phyloP scores from a whole-genome alignment of 2,888 invertebrate genomes.

The Drosophila pegasa region DNA sequence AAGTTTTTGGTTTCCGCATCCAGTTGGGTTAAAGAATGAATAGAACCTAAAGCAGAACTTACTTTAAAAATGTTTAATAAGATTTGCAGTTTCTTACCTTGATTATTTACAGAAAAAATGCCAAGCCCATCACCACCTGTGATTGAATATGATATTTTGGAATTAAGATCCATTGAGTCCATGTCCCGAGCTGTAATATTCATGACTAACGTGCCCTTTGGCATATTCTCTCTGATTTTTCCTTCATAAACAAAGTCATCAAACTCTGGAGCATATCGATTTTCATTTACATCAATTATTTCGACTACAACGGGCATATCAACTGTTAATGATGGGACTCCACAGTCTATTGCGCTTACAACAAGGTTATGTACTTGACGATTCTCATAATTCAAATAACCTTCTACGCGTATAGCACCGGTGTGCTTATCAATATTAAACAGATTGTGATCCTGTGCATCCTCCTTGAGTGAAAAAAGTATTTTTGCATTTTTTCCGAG shows the following conservation, averaged over 20 bases:
- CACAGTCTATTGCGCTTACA: slow-evolving; percentile 93
- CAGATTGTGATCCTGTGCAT: slow-evolving; percentile 60
- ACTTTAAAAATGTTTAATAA: background rate
- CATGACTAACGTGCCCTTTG: slow-evolving; percentile 91
- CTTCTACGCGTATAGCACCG: slow-evolving; percentile 93
- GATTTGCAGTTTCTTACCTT: slow-evolving; percentile 87
- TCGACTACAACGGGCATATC: slow-evolving; percentile 93
- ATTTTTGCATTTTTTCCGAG: slow-evolving; percentile 92
- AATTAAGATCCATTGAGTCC: slow-evolving; percentile 92
- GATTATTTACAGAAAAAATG: slow-evolving; percentile 94
- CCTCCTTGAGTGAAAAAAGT: slow-evolving; percentile 91
- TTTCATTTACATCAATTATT: slow-evolving; percentile 97
- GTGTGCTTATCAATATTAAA: slow-evolving; percentile 94
- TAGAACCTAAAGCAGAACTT: slow-evolving; percentile 88
- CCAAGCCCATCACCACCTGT: slow-evolving; percentile 96
- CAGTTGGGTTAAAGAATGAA: slow-evolving; percentile 93
- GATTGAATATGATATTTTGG: slow-evolving; percentile 93
- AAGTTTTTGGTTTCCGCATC: slow-evolving; percentile 94
- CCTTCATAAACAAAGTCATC: slow-evolving; percentile 91
- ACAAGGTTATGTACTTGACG: slow-evolving; percentile 95
- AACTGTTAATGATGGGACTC: slow-evolving; percentile 91
- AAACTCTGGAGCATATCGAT: slow-evolving; percentile 93
- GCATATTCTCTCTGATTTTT: slow-evolving; percentile 92
- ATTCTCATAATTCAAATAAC: slow-evolving; percentile 94
- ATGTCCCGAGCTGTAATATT: slow-evolving; percentile 91